Evolutionary conservation across 2,113 vertebrate genomes (phyloP).

Genomic region (Crotophaga sulcirostris): DNA sequence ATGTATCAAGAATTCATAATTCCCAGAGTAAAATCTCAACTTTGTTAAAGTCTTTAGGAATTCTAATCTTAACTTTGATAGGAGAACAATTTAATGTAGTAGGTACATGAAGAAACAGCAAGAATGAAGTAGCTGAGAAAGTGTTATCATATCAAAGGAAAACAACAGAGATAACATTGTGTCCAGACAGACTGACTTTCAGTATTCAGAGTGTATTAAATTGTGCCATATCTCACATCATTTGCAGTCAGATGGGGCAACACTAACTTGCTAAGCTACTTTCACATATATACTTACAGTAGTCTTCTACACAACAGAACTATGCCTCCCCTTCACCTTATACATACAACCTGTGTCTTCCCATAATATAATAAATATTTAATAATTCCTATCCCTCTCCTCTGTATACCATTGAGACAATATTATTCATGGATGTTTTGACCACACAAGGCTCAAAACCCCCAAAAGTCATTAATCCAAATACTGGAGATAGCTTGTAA

Average conservation of each 20-base stretch:
- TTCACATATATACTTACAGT: background rate
- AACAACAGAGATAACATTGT: background rate
- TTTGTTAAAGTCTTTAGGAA: background rate
- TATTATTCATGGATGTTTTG: background rate
- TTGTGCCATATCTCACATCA: background rate
- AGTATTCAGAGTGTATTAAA: background rate
- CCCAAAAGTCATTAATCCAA: background rate
- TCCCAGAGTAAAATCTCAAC: background rate
- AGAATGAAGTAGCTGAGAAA: background rate
- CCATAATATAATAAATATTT: background rate
- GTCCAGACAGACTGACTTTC: background rate
- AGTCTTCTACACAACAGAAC: background rate
- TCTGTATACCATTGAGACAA: background rate
- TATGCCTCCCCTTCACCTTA: background rate
- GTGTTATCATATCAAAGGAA: background rate
- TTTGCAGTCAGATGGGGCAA: background rate
- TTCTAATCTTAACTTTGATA: background rate
- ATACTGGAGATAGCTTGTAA: background rate
- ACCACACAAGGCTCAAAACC: background rate
- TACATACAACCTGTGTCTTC: background rate
- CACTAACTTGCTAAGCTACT: background rate
- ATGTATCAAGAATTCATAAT: background rate
- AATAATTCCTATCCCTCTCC: background rate
- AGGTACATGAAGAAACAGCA: background rate
- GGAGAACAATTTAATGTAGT: background rate